phyloP scores from a whole-genome alignment of 2,888 invertebrate species.

The Polyploca ridens region DNA sequence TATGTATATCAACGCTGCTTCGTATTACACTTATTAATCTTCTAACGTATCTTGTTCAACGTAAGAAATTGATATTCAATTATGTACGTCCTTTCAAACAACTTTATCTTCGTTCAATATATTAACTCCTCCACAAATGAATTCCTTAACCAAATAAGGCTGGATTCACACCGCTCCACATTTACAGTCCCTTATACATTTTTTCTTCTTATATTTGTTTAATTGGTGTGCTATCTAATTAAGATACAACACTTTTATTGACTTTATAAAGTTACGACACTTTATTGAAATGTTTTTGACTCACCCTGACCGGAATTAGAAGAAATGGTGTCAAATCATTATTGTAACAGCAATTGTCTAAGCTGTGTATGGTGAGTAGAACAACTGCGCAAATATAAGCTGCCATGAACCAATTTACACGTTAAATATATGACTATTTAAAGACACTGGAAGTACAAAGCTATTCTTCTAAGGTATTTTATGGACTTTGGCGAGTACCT shows the following conservation, averaged over 20 bases:
- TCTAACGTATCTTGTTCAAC: slow-evolving; percentile 33
- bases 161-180: background rate
- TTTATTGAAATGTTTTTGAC: slow-evolving; percentile 44
- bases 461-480: slow-evolving; percentile 22
- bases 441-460: slow-evolving; percentile 36
- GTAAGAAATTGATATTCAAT: slow-evolving; percentile 20
- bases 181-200: slow-evolving; percentile 7
- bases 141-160: background rate
- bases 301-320: slow-evolving; percentile 62
- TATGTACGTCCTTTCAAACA: background rate
- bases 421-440: slow-evolving; percentile 60
- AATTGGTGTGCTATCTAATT: slow-evolving; percentile 20
- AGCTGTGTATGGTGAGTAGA: slow-evolving; percentile 40
- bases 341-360: slow-evolving; percentile 62
- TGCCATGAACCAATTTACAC: slow-evolving; percentile 74
- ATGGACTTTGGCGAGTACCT: slow-evolving; percentile 3
- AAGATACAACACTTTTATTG: slow-evolving; percentile 16
- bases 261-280: slow-evolving; percentile 35
- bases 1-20: slow-evolving; percentile 66
- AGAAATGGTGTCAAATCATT: slow-evolving; percentile 66
- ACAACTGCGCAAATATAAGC: slow-evolving; percentile 69
- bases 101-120: slow-evolving; percentile 1
- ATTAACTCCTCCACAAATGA: background rate
- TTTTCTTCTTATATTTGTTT: slow-evolving; percentile 10
- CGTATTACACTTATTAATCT: slow-evolving; percentile 70